Evolutionary conservation across 2,797 vertebrate species (phyloP).

Genomic region (Gymnothorax javanicus): DNA sequence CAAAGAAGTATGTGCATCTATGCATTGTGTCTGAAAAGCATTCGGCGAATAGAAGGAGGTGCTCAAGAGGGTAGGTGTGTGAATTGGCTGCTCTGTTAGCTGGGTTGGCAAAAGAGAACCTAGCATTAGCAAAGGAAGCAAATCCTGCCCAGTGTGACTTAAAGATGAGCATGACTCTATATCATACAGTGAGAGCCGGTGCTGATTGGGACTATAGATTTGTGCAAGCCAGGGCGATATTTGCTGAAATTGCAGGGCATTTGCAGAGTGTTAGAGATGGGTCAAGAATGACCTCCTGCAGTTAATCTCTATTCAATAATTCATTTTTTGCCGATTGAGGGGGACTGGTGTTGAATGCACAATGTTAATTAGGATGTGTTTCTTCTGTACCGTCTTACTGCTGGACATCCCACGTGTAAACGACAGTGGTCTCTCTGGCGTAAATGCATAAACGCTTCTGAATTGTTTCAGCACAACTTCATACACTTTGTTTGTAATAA

Average conservation of each 20-base stretch:
- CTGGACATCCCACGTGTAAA: neutral
- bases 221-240: slow-evolving; percentile 51
- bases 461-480: neutral
- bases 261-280: slow-evolving; percentile 62
- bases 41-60: no score
- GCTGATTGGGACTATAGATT: slow-evolving; percentile 42
- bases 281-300: slow-evolving; percentile 72
- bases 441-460: neutral
- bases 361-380: slow-evolving; percentile 28
- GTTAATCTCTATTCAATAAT: slow-evolving; percentile 68
- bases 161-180: neutral
- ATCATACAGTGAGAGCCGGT: neutral
- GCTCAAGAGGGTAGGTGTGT: no score
- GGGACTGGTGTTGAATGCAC: slow-evolving; percentile 41
- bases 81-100: no score
- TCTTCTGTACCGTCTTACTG: neutral
- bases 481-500: neutral
- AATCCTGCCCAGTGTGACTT: no score
- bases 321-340: slow-evolving; percentile 65
- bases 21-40: no score
- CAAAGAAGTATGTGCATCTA: no score
- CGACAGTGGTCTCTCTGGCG: neutral
- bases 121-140: no score
- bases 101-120: no score
- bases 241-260: slow-evolving; percentile 37